Evolutionary conservation across 2,797 vertebrate genomes (phyloP), one percentile per base, ranked within the genome.

Genomic region (Helostoma temminkii): DNA sequence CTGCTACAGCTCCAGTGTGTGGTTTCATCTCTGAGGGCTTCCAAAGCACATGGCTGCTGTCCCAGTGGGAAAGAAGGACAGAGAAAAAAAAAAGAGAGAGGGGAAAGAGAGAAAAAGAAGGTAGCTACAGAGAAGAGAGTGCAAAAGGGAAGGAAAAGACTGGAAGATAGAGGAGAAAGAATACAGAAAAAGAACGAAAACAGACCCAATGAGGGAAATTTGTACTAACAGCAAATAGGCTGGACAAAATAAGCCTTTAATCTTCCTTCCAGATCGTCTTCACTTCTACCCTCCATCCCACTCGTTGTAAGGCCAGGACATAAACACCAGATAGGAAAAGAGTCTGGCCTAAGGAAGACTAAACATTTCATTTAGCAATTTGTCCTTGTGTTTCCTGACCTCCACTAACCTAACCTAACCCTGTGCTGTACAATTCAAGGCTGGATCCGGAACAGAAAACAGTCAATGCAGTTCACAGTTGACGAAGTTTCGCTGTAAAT

Each of bases 1-100:
- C 89, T 89, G 91, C 91, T 90, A 89, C 80, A 89, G 86, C 88
- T 91, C 88, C 90, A 89, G 60, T 88, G 84, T 93, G 92, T 85
- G 91, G 93, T 93, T 94, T 91, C 81, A 74, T 88, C 84, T 80
- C 78, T 62, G 76, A 92, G 83, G 81, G 89, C 90, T 86, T 92
- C 92, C 86, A 88, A 93, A 93, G 89, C 90, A 91, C 88, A 91
- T 92, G 89, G 91, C 87, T 78, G 58, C 53, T 22, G 14, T 91
- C 92, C 91, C 89, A 88, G 82, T 82, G 83, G 88, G 82, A 71
- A 78, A 76, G 78, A 70, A 63, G 60, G 58, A 71, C 54, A 66
- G 66, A 87, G 74, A 59, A 61, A 66, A 65, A 53, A 48, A 72
- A 72, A 74, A 43, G 43, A n/a, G 25, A 34, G 49, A 32, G 26